Percentiles rank a stretch among this genome's conserved stretches.
Evolutionary conservation across 2,113 vertebrate species (phyloP).

Genomic region (Acanthochromis polyacanthus): DNA sequence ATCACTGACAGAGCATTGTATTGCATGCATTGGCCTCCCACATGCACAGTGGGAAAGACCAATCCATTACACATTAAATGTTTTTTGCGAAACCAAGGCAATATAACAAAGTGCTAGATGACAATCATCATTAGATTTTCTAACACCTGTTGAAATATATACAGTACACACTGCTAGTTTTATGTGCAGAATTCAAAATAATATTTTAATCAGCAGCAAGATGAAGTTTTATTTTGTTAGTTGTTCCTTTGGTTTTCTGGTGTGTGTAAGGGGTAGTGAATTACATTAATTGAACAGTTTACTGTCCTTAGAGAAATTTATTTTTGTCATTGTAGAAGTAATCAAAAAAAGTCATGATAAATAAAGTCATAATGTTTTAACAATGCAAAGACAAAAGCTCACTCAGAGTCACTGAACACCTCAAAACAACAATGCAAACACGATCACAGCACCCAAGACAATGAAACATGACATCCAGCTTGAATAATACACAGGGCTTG

Average conservation of each 20-base stretch:
- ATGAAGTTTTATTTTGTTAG: background rate
- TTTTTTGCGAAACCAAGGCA: background rate
- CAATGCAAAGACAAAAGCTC: background rate
- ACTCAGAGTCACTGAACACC: background rate
- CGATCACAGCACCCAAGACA: too few relatives aligned
- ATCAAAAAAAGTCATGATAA: background rate
- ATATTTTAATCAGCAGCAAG: background rate
- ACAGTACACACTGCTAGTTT: background rate
- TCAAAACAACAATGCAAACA: background rate
- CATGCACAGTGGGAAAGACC: slow-evolving; percentile 10
- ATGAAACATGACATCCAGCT: too few relatives aligned
- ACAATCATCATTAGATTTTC: background rate
- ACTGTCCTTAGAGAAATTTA: background rate
- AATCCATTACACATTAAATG: slow-evolving; percentile 22
- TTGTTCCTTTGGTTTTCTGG: background rate
- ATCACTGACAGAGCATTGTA: slow-evolving; percentile 17
- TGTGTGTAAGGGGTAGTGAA: background rate
- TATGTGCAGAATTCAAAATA: background rate
- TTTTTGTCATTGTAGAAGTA: background rate
- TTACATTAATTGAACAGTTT: background rate
- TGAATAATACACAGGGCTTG: too few relatives aligned
- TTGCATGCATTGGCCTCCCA: slow-evolving; percentile 6
- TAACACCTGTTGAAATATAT: background rate
- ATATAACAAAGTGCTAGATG: background rate
- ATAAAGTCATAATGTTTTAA: background rate